Base-by-base conservation (phyloP, 2,113 vertebrate genomes). In the Cyanistes caeruleus region DNA sequence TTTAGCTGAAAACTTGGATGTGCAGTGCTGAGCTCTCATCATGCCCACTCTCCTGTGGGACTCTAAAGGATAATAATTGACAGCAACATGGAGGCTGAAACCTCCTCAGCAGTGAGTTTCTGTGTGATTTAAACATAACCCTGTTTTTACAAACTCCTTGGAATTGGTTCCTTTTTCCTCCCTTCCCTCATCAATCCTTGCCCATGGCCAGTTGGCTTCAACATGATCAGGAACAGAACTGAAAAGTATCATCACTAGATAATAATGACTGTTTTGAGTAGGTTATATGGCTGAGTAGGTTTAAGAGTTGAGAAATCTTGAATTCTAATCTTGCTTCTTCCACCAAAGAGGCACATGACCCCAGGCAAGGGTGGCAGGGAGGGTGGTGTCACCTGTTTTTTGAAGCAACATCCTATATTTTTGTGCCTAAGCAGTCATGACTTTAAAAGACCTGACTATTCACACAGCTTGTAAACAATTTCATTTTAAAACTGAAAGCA, bases 1-100 rank as follows among this genome's bases (percentile, higher is more conserved):
- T 85, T 48, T 25, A 39, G 37, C 43, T 58, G n/a, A 41, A 44
- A 64, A 21, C 19, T 48, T 48, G 24, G 43, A 78, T 56, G 21
- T 73, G 44, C 46, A 0, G 0, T 51, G 62, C 46, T 73, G 56
- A 76, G 41, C 35, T 78, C 37, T 75, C 13, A 8, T 2, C 15
- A 43, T 77, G 37, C 56, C 33, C 51, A 27, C 52, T 21, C 35
- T 67, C 25, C 33, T 33, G 31, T 72, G 44, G 69, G 44, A 9
- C 52, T 59, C 24, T 44, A 8, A 31, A 41, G 65, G n/a, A 21
- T 25, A 64, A 18, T 19, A 39, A 62, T 1, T 48, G 41, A 25
- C 65, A 77, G 22, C 23, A 76, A 24, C 8, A 16, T 51, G 27
- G 20, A 77, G 77, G 41, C 55, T 35, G 48, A 39, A 83, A 44